phyloP scores from a whole-genome alignment of 2,888 invertebrate species.

The Erynnis tages region DNA sequence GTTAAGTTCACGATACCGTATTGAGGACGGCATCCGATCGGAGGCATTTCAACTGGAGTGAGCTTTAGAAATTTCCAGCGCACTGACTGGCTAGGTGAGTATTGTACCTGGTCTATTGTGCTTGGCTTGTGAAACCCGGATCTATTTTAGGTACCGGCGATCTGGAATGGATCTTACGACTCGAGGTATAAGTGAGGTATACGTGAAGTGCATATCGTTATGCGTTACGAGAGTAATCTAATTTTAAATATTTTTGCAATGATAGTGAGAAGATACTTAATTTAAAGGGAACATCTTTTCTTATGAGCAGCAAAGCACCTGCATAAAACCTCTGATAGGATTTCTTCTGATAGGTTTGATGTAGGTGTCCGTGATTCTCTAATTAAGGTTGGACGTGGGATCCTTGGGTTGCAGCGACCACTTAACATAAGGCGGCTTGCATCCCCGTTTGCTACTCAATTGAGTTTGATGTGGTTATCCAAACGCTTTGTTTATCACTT shows the following conservation, averaged over 20 bases:
- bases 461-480: too few relatives aligned
- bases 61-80: conserved; percentile 32
- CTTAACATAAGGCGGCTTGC: too few relatives aligned
- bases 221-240: neutral
- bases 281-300: too few relatives aligned
- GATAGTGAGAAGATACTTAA: neutral
- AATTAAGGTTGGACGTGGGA: too few relatives aligned
- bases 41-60: conserved; percentile 27
- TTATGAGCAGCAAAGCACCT: too few relatives aligned
- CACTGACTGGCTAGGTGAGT: conserved; percentile 8
- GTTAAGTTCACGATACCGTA: conserved; percentile 20
- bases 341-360: too few relatives aligned
- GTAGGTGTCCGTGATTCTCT: too few relatives aligned
- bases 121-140: conserved; percentile 1
- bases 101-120: conserved; percentile 8
- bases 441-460: too few relatives aligned
- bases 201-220: neutral
- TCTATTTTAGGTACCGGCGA: conserved; percentile 9
- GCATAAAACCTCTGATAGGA: too few relatives aligned
- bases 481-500: too few relatives aligned
- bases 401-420: too few relatives aligned
- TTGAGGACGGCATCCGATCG: conserved; percentile 17
- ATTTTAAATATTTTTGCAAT: neutral
- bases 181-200: neutral
- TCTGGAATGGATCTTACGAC: conserved; percentile 1